phyloP scores from a whole-genome alignment of 2,888 invertebrate genomes.

The Epistrophella euchroma region DNA sequence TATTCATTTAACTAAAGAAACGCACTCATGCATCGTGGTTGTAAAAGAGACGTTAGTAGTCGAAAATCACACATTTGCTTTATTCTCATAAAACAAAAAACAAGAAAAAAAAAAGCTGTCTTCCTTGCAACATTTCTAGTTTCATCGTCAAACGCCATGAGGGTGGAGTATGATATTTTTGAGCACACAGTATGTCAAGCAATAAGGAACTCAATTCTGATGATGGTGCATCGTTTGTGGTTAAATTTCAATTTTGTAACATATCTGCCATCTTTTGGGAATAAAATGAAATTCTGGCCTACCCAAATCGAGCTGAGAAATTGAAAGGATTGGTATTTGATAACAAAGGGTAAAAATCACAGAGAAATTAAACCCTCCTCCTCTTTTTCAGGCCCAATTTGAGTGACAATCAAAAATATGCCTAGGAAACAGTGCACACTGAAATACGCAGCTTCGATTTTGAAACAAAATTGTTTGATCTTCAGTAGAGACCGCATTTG shows the following conservation, averaged over 20 bases:
- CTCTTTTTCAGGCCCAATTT: neutral
- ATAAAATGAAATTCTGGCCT: neutral
- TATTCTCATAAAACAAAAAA: slow-evolving; percentile 25
- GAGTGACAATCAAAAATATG: neutral
- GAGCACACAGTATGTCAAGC: slow-evolving; percentile 22
- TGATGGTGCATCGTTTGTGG: neutral
- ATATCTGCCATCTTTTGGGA: neutral
- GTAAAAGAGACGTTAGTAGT: slow-evolving; percentile 31
- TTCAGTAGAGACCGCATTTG: too few species aligned
- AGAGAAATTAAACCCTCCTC: neutral
- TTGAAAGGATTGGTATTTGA: neutral
- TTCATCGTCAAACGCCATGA: slow-evolving; percentile 38
- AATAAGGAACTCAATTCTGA: neutral
- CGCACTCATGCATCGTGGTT: slow-evolving; percentile 22
- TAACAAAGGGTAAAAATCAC: neutral
- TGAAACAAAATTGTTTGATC: too few species aligned
- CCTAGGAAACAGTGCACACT: neutral
- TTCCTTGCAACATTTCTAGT: slow-evolving; percentile 35
- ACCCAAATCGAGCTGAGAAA: neutral
- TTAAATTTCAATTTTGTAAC: neutral
- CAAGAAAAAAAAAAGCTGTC: slow-evolving; percentile 6
- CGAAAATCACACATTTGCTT: slow-evolving; percentile 45
- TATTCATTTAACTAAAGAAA: slow-evolving; percentile 51
- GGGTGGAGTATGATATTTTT: slow-evolving; percentile 14
- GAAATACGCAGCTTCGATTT: neutral